Evolutionary conservation across 2,797 vertebrate genomes (phyloP), one percentile per base, ranked within the genome.

Genomic region (Sebastes flavidus): DNA sequence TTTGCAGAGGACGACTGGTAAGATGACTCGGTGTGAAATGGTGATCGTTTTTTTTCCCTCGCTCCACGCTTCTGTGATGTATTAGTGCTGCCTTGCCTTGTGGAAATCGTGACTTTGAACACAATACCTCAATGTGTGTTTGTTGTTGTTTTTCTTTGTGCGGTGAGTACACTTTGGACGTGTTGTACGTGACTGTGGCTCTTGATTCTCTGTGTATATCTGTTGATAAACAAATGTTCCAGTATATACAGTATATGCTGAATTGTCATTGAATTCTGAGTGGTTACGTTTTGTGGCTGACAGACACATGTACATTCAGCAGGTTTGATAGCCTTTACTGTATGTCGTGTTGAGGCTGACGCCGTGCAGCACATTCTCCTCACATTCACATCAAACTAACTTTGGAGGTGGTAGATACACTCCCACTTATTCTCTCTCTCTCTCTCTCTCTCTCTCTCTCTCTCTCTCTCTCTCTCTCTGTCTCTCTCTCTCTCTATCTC

Each of bases 1-100:
- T 95, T 96, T 96, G 94, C 96, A 84, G 96, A 98, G 89, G 98
- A 98, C 56, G 97, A 97, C 94, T 96, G 98, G 98, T 99, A 99
- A 99, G 98, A 92, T 68, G 83, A 87, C 71, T 86, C 74, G 79
- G 82, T 89, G 84, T 91, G 78, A 88, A 80, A 75, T 63, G 69
- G 67, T 90, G 65, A 85, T 78, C 68, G 75, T 81, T 63, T 72
- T 88, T 81, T 87, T 60, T 12, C 81, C 69, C 77, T 75, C 84
- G 24, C 87, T 89, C 85, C 83, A 81, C 61, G 94, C 94, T 93
- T 95, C 77, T 94, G 92, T 94, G 81, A 80, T 91, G 84, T 95
- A 74, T 71, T 88, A 72, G 90, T 93, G 88, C 88, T 89, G 89
- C 92, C 82, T 91, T 91, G 91, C 94, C 87, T 93, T 95, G 90